A percentile compares a stretch with the other conserved stretches of the same genome.
These are phyloP conservation scores for Alouatta palliata DNA, from an alignment of 2,113 vertebrate genomes.

Conservation along the genomic window DNA sequence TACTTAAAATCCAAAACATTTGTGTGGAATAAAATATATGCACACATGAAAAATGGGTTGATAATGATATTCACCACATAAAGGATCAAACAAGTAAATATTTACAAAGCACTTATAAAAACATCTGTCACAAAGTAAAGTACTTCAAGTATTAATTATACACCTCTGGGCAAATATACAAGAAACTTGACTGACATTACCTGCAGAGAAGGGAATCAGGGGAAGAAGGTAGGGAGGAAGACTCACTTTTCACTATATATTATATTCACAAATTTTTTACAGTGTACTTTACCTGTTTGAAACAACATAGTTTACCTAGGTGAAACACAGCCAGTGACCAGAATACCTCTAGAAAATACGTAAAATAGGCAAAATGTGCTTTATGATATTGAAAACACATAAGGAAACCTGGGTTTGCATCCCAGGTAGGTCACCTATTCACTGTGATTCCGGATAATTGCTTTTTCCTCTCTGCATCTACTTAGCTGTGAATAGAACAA, in stretches of 20 bases:
- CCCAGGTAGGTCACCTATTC: neutral
- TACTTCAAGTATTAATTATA: neutral
- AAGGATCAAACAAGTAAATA: neutral
- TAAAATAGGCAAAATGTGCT: neutral
- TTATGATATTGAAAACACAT: neutral
- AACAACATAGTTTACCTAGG: neutral
- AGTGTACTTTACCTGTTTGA: neutral
- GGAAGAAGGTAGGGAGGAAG: neutral
- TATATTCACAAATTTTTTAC: neutral
- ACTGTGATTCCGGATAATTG: neutral
- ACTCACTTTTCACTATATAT: neutral
- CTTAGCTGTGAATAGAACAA: neutral
- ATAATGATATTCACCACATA: neutral
- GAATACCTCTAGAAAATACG: neutral
- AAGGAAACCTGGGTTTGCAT: neutral
- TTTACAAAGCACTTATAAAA: neutral
- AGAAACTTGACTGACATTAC: neutral
- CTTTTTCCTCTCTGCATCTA: neutral
- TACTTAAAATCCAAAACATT: neutral
- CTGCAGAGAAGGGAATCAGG: neutral
- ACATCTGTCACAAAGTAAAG: neutral
- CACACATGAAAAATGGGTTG: neutral
- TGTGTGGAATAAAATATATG: neutral
- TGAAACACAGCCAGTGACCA: neutral
- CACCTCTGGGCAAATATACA: neutral